A percentile compares a stretch with the other conserved stretches of the same genome.
Conservation (phyloP, 1,140 invertebrate genomes). For the Habropoda laboriosa region DNA sequence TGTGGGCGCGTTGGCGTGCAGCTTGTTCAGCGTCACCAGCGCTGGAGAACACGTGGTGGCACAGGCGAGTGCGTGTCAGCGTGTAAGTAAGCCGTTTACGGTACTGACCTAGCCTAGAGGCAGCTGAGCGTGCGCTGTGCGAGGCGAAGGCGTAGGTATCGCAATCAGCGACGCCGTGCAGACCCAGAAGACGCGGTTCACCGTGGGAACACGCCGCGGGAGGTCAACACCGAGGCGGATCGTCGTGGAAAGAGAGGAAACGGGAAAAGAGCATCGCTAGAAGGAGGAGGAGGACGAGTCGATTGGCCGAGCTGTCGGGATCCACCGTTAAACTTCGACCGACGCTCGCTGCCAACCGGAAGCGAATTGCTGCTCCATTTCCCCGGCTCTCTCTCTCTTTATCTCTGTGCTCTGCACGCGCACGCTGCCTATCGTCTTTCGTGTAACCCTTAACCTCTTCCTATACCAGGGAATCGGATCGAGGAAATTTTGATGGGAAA, state of each 20-base stretch:
- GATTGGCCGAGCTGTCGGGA: conserved; percentile 1
- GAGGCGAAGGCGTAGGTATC: conserved; percentile 71
- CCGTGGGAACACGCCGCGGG: conserved; percentile 76
- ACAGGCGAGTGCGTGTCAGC: conserved; percentile 52
- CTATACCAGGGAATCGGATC: neutral
- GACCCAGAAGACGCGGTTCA: conserved; percentile 71
- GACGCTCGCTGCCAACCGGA: conserved; percentile 23
- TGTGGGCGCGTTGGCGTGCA: neutral
- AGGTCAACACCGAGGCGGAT: conserved; percentile 70
- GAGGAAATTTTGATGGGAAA: neutral
- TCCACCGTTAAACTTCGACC: conserved; percentile 38
- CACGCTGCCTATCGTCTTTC: neutral
- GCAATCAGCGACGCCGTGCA: conserved; percentile 73
- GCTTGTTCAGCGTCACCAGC: conserved; percentile 32
- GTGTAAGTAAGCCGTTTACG: conserved; percentile 65
- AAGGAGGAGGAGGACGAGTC: neutral
- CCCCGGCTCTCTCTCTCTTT: too few species aligned
- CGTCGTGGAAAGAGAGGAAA: conserved; percentile 47
- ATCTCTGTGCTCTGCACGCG: too few species aligned
- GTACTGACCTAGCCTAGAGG: conserved; percentile 67
- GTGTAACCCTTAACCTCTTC: neutral
- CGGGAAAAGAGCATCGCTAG: conserved; percentile 48
- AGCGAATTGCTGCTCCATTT: conserved; percentile 49
- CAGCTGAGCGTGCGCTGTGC: conserved; percentile 34
- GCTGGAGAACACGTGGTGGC: conserved; percentile 50